These are phyloP conservation scores for Tarsius wallacei DNA, from an alignment of 2,797 vertebrate genomes.

Conservation along the genomic window DNA sequence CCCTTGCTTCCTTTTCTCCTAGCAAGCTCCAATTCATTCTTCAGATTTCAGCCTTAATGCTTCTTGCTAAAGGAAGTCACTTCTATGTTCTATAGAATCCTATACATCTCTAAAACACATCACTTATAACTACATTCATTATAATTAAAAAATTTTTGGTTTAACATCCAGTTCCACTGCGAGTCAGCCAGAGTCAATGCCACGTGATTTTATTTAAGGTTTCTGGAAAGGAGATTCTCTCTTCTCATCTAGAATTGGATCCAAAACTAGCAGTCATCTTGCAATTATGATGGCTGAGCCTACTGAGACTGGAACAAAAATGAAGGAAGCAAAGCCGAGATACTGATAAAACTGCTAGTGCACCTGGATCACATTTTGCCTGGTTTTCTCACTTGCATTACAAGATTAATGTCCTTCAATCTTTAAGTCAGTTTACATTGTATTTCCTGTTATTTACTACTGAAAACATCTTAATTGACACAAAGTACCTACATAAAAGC, in stretches of 20 bases:
- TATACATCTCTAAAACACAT: neutral
- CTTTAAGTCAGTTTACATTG: constrained; percentile 24
- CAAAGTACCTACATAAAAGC: neutral
- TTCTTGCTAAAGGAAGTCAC: neutral
- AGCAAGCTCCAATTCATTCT: neutral
- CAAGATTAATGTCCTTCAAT: neutral
- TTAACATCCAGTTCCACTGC: neutral
- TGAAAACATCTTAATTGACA: constrained; percentile 1
- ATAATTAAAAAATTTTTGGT: neutral
- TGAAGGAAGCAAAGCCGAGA: neutral
- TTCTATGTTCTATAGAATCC: neutral
- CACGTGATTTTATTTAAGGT: neutral
- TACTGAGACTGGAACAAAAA: neutral
- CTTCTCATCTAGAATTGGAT: neutral
- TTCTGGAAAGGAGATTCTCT: neutral
- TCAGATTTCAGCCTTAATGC: neutral
- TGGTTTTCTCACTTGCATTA: constrained; percentile 4
- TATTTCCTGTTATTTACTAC: neutral
- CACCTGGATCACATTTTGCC: neutral
- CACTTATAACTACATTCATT: neutral
- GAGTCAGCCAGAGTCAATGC: neutral
- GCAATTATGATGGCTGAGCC: neutral
- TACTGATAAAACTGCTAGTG: neutral
- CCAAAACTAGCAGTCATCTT: neutral
- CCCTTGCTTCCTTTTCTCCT: neutral